Evolutionary conservation across 2,113 vertebrate species (phyloP), one percentile per base, ranked within the genome.

Genomic region (Chaetodon trifascialis): DNA sequence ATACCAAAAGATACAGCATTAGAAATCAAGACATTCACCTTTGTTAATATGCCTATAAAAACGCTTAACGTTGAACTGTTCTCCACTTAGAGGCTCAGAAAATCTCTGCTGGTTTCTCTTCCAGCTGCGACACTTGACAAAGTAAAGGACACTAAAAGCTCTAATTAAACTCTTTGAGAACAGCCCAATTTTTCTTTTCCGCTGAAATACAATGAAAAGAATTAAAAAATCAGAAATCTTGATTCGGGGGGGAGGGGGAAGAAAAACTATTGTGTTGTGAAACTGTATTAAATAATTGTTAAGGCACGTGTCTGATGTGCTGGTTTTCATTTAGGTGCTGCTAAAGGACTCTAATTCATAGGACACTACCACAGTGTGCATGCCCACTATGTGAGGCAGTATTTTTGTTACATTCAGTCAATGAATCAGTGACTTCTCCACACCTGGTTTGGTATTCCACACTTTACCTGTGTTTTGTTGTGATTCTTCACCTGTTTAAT

Each of bases 121-220:
- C 44, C 62, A 76, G 65, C 40, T 82, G 80, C 0, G 17, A 72
- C 42, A 72, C 59, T 75, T 62, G 64, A 62, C 34, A 25, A 75
- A 77, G 49, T 42, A 80, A 66, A 66, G 11, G 42, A 73, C n/a
- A 51, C 67, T 49, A 42, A 77, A 83, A 76, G 80, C 73, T 62
- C 56, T 25, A 82, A 75, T 82, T 63, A 75, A 55, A 75, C 14
- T 54, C 46, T 59, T 51, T 25, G 25, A 16, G 8, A 69, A 36
- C 38, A 46, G 14, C 11, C 23, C 0, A 0, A 70, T 49, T 75
- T 62, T 58, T 66, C 55, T 55, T 73, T 68, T 17, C 70, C 23
- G 46, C 1, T 60, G 55, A 36, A 59, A 49, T 17, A 71, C 2
- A 49, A 49, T 65, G 77, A 47, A 55, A 72, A 23, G 8, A 59